Base-by-base conservation (phyloP, 2,113 vertebrate genomes). In the Geococcyx californianus region DNA sequence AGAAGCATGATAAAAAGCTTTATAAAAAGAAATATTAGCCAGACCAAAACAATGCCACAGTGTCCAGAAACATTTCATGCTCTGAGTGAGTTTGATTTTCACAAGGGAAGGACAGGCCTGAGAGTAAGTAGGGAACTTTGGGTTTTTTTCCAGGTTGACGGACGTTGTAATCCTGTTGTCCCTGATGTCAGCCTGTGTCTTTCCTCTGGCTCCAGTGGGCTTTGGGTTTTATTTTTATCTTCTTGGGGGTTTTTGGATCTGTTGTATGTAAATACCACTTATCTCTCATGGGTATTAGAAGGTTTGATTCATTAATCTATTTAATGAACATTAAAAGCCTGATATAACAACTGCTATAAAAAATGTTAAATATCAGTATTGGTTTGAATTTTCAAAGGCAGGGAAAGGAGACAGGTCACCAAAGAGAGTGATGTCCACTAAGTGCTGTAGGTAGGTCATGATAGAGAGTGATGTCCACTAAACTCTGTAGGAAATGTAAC, bases 381-480 rank as follows among this genome's bases (percentile, higher is more conserved):
- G 23, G 31, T 76, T 95, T 89, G 70, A 45, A 47, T 76, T 93
- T 95, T 93, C 64, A 91, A 81, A 75, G 40, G 34, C 55, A 69
- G 25, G 31, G 49, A 51, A 69, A 75, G 45, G 23, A 79, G 19
- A 38, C 55, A 45, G 36, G 36, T 60, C 38, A 29, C 36, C 70
- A 62, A 36, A 68, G 47, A 34, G n/a, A 68, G 20, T 17, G 51
- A 55, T 3, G 26, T 73, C 70, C 26, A 55, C 42, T 87, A 38
- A 90, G 91, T 90, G n/a, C n/a, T 44, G 19, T 45, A 58, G 47
- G 40, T n/a, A 45, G 36, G 36, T 60, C 38, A 29, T n/a, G 67
- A 62, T n/a, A 68, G 47, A 34, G n/a, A 68, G 20, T 17, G 51
- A 55, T 3, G 26, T 73, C 70, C 26, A 55, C 42, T 87, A 38